Conservation (phyloP, 2,113 vertebrate species). For the Tetrax tetrax region DNA sequence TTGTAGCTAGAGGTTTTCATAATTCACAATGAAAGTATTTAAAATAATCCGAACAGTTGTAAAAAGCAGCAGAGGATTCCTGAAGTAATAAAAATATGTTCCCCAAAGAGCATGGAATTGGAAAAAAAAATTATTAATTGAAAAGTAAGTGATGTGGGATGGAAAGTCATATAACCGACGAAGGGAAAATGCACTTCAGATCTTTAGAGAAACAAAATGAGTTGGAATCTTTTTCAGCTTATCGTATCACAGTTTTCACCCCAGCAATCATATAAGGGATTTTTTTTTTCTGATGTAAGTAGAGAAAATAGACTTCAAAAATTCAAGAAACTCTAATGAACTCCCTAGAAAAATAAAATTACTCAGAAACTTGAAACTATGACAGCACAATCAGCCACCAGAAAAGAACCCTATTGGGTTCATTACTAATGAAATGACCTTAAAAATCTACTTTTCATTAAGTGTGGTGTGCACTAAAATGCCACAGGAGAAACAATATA, state of each 20-base stretch:
- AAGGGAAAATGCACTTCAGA: background rate
- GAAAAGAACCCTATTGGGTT: background rate
- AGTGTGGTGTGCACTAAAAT: background rate
- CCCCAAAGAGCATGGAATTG: slow-evolving; percentile 9
- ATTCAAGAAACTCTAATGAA: background rate
- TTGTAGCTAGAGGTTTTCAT: background rate
- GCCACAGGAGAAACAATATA: background rate
- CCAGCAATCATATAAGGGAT: background rate
- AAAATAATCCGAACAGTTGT: background rate
- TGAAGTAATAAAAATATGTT: slow-evolving; percentile 36
- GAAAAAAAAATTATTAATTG: slow-evolving; percentile 13
- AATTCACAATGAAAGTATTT: background rate
- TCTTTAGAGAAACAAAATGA: background rate
- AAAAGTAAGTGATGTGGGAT: slow-evolving; percentile 24
- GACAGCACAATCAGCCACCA: background rate
- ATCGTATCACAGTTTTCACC: background rate
- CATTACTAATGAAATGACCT: slow-evolving; percentile 27
- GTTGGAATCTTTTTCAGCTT: background rate
- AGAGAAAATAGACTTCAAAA: background rate
- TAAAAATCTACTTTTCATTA: slow-evolving; percentile 38
- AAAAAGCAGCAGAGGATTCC: slow-evolving; percentile 39
- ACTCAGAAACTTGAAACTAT: background rate
- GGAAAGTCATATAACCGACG: background rate
- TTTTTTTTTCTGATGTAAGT: background rate
- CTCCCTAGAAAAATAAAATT: background rate